Conservation (phyloP, 2,888 invertebrate genomes). For the Drosophila cognata region DNA sequence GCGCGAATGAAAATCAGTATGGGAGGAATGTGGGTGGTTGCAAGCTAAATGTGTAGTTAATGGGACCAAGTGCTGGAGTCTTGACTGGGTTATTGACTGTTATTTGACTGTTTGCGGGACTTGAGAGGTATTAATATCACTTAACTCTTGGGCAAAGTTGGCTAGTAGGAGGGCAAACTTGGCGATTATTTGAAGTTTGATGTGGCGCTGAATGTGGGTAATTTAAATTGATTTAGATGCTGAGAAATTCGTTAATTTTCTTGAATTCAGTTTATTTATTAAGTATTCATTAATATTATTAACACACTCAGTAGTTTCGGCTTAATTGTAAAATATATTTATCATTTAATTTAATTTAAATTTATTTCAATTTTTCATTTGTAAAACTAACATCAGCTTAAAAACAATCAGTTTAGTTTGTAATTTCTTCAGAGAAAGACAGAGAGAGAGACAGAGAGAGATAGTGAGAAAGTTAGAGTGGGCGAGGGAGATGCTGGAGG, state of each 20-base stretch:
- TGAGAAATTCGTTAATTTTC: background rate
- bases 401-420: conserved; percentile 78
- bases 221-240: conserved; percentile 51
- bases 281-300: conserved; percentile 73
- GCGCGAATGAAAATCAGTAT: background rate
- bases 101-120: conserved; percentile 11
- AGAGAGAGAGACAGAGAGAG: conserved; percentile 23
- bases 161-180: conserved; percentile 15
- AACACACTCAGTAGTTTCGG: conserved; percentile 80
- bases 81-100: conserved; percentile 2
- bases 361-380: conserved; percentile 20
- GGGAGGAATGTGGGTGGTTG: conserved; percentile 11
- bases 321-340: conserved; percentile 67
- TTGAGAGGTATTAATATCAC: conserved; percentile 61
- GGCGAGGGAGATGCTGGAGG: conserved; percentile 9
- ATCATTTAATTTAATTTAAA: conserved; percentile 53
- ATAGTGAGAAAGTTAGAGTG: conserved; percentile 6
- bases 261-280: conserved; percentile 72
- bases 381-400: conserved; percentile 68
- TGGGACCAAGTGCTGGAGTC: conserved; percentile 23
- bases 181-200: conserved; percentile 40
- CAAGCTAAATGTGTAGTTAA: conserved; percentile 47
- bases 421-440: conserved; percentile 45
- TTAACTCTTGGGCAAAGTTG: conserved; percentile 47
- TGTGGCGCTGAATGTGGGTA: conserved; percentile 7